These are phyloP conservation scores for Manis pentadactyla DNA, from an alignment of 2,797 vertebrate genomes.

Conservation along the genomic window DNA sequence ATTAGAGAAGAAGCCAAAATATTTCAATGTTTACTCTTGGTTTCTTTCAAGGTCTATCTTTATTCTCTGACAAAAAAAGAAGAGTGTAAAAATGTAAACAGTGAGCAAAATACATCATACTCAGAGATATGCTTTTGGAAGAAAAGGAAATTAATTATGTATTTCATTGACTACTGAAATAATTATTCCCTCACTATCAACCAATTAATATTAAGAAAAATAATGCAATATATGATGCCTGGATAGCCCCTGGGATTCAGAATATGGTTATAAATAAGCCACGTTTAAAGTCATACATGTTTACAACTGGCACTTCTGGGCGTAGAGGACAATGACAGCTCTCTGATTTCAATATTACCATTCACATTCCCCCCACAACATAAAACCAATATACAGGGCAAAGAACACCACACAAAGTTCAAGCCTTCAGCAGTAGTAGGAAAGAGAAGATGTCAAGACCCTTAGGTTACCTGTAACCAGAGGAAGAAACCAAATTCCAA, in stretches of 20 bases:
- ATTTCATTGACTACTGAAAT: slow-evolving; percentile 20
- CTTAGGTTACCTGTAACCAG: not conserved
- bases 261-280: not conserved
- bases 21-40: not conserved
- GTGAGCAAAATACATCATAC: not conserved
- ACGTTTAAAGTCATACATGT: not conserved
- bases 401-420: not conserved
- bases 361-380: not conserved
- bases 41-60: not conserved
- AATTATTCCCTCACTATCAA: slow-evolving; percentile 32
- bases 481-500: slow-evolving; percentile 19
- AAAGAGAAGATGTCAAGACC: not conserved
- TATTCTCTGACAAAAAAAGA: not conserved
- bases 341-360: not conserved
- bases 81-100: not conserved
- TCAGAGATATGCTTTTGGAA: not conserved
- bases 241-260: not conserved
- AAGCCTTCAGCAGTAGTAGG: not conserved
- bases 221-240: not conserved
- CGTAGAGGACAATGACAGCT: not conserved
- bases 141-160: not conserved
- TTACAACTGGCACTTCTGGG: not conserved
- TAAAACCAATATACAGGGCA: not conserved
- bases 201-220: slow-evolving; percentile 31
- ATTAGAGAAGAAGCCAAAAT: not conserved